phyloP scores from a whole-genome alignment of 1,140 invertebrate genomes.

The Ceratosolen solmsi region DNA sequence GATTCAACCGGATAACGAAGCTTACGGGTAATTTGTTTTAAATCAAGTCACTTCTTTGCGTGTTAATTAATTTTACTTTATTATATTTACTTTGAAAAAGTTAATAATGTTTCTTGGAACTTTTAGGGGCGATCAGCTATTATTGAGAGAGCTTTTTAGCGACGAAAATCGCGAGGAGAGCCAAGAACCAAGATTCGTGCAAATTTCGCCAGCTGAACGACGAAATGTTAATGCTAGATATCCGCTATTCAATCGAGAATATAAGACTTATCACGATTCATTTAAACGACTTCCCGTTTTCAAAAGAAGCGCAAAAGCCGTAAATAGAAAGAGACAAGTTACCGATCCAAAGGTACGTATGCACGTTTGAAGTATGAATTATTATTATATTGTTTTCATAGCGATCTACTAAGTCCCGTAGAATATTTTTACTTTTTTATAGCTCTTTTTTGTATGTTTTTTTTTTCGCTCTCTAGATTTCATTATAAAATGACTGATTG shows the following conservation, averaged over 20 bases:
- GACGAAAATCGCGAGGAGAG: conserved; percentile 1
- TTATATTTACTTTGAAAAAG: neutral
- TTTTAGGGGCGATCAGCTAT: conserved; percentile 3
- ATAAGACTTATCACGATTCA: conserved; percentile 58
- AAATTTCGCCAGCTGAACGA: conserved; percentile 45
- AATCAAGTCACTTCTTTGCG: neutral
- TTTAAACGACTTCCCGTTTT: conserved; percentile 65
- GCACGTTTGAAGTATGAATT: too few relatives aligned
- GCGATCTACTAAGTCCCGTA: too few relatives aligned
- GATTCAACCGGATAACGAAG: neutral
- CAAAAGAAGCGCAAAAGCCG: conserved; percentile 65
- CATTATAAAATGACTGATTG: too few relatives aligned
- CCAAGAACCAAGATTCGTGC: conserved; percentile 24
- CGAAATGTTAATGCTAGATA: conserved; percentile 65
- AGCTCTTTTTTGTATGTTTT: too few relatives aligned
- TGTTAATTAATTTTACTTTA: neutral
- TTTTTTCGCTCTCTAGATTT: too few relatives aligned
- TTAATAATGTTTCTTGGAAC: neutral
- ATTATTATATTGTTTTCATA: too few relatives aligned
- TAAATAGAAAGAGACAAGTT: conserved; percentile 56
- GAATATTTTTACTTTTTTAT: too few relatives aligned
- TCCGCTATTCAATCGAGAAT: conserved; percentile 60
- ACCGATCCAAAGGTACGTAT: conserved; percentile 70
- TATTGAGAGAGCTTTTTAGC: conserved; percentile 13
- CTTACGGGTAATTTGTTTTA: conserved; percentile 10